Base-by-base conservation (phyloP, 2,888 invertebrate genomes). In the Leptodirus hochenwartii region DNA sequence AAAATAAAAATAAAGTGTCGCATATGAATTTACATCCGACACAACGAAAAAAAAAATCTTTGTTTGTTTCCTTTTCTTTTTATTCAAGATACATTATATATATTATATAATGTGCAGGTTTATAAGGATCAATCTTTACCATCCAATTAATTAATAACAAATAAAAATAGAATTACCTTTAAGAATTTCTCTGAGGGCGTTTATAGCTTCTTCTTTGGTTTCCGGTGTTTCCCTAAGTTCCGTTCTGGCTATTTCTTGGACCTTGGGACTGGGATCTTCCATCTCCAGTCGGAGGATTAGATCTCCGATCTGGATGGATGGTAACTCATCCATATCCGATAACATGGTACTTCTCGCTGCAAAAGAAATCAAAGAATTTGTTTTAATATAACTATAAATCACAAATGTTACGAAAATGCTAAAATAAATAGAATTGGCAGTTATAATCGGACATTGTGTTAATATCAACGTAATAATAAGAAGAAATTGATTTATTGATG, bases 201-300 rank as follows among this genome's bases (percentile, higher is more conserved):
- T 58, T 0, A 72, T 46, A 12, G 71, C 64, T 12, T 69, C 60
- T 34, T 59, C 59, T 25, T 62, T 58, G 3, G 63, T 40, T 16
- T 78, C 77, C 0, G 74, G 69, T 0, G 66, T 65, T 48, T 78
- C 78, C 1, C 77, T 51, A 1, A 78, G 60, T 44, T 78, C 75
- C 23, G 55, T 61, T 29, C 59, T 56, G 0, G 78, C 77, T 16
- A 79, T 66, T 47, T 80, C 77, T 41, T 58, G 57, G 12, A 72
- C 61, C 29, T 70, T 66, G 4, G 69, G 61, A 9, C 59, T 53
- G 0, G 73, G 64, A 17, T 71, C 68, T 1, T 69, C 70, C 32
- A 81, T 51, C 46, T 84, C 82, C 40, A 84, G 67, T 43, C 69
- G 63, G 20, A 77, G 60, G 5, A 61, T 56, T 46, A 65, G 69